Percentiles rank a stretch among this genome's conserved stretches.
Evolutionary conservation across 2,113 vertebrate species (phyloP).

Genomic region (Oostethus manadensis): DNA sequence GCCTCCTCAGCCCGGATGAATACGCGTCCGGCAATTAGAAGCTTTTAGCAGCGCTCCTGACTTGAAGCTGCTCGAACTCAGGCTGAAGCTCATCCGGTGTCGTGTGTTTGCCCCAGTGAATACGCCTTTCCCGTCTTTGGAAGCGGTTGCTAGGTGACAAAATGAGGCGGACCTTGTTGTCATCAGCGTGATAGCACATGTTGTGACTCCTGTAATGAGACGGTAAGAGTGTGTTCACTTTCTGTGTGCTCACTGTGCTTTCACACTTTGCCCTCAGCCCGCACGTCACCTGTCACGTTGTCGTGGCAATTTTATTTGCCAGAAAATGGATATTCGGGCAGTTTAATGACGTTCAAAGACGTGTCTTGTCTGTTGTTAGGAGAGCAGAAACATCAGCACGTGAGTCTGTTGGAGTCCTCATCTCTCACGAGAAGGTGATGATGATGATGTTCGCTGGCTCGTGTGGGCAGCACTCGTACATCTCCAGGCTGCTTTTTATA

Average conservation of each 20-base stretch:
- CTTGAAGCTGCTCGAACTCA: neutral
- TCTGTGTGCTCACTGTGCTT: too few species aligned
- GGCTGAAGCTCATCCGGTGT: neutral
- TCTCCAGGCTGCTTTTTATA: too few species aligned
- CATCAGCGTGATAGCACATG: neutral
- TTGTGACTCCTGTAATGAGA: neutral
- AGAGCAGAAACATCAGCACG: too few species aligned
- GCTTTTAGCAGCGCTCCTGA: slow-evolving; percentile 3
- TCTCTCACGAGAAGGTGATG: neutral
- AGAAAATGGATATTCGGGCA: too few species aligned
- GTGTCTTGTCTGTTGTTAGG: too few species aligned
- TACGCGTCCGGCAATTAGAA: neutral
- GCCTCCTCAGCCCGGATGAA: too few species aligned
- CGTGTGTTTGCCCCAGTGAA: neutral
- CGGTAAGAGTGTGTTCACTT: too few species aligned
- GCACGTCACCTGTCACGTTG: too few species aligned
- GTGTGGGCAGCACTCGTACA: neutral
- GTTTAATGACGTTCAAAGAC: too few species aligned
- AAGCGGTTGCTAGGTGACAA: neutral
- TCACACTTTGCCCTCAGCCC: too few species aligned
- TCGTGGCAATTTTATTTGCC: too few species aligned
- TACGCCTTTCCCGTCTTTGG: neutral
- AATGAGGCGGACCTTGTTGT: neutral
- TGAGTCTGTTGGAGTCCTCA: too few species aligned
- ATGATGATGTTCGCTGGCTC: neutral